These are phyloP conservation scores for Clarias gariepinus DNA, from an alignment of 2,113 vertebrate genomes.

Conservation along the genomic window DNA sequence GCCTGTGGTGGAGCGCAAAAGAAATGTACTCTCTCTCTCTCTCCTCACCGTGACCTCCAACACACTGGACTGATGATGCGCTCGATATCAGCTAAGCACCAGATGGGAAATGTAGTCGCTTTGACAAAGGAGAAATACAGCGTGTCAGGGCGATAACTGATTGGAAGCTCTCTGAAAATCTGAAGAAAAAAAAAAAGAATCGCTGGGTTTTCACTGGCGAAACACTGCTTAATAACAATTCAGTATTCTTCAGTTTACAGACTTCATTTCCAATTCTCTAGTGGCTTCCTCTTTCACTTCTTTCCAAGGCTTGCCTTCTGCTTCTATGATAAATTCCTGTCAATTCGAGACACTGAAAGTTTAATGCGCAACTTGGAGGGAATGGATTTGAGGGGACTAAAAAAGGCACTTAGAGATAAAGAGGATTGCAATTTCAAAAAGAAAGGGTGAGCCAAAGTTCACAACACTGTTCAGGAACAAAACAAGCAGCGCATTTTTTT, in stretches of 20 bases:
- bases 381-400: constrained; percentile 64
- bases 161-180: constrained; percentile 72
- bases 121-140: constrained; percentile 34
- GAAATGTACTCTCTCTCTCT: constrained; percentile 13
- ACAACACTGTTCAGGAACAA: constrained; percentile 64
- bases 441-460: constrained; percentile 70
- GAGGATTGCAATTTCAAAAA: constrained; percentile 66
- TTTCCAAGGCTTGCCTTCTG: constrained; percentile 13
- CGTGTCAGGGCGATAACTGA: constrained; percentile 70
- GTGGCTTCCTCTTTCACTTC: constrained; percentile 54
- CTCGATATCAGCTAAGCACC: constrained; percentile 62
- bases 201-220: constrained; percentile 70
- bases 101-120: constrained; percentile 47
- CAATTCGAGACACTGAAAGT: constrained; percentile 54
- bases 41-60: constrained; percentile 47
- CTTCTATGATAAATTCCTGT: constrained; percentile 36
- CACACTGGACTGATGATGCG: constrained; percentile 67
- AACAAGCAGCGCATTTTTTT: not conserved
- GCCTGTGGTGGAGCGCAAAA: constrained; percentile 28
- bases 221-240: constrained; percentile 72
- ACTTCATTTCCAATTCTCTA: constrained; percentile 64
- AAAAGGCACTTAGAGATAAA: constrained; percentile 71
- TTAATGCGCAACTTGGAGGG: constrained; percentile 67
- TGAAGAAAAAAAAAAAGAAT: constrained; percentile 60
- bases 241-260: constrained; percentile 63